These are phyloP conservation scores for Esox masquinongy DNA, from an alignment of 2,797 vertebrate genomes.

Conservation along the genomic window DNA sequence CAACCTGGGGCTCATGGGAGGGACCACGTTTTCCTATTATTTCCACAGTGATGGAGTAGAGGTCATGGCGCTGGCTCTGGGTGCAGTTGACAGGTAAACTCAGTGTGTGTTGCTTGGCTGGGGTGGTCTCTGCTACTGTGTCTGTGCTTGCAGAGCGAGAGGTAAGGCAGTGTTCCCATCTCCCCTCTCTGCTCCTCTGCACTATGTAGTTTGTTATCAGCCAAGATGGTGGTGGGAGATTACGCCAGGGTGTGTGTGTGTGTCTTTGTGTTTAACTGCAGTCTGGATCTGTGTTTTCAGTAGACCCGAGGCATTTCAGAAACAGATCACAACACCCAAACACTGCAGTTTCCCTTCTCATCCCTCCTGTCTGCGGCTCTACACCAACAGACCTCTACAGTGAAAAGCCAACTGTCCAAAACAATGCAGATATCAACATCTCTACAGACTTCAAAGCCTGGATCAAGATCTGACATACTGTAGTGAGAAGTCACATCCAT, in stretches of 20 bases:
- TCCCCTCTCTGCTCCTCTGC: conserved; percentile 46
- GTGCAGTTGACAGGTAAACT: conserved; percentile 49
- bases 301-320: conserved; percentile 54
- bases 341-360: conserved; percentile 38
- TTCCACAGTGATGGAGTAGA: conserved; percentile 47
- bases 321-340: conserved; percentile 56
- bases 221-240: conserved; percentile 62
- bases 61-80: conserved; percentile 40
- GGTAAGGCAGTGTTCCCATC: conserved; percentile 48
- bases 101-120: conserved; percentile 37
- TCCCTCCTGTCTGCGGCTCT: conserved; percentile 28
- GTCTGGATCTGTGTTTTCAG: conserved; percentile 62
- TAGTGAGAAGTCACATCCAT: conserved; percentile 5
- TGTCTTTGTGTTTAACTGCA: conserved; percentile 53
- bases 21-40: conserved; percentile 27
- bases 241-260: conserved; percentile 19
- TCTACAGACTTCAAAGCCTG: conserved; percentile 27
- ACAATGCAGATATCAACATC: conserved; percentile 30
- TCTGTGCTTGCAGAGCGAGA: conserved; percentile 42
- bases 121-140: conserved; percentile 42
- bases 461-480: conserved; percentile 13
- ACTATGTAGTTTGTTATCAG: conserved; percentile 62
- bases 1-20: conserved; percentile 48
- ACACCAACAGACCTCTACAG: conserved; percentile 36
- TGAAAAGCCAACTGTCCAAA: conserved; percentile 34